phyloP scores from a whole-genome alignment of 2,888 invertebrate genomes.

The Cosmia pyralina region DNA sequence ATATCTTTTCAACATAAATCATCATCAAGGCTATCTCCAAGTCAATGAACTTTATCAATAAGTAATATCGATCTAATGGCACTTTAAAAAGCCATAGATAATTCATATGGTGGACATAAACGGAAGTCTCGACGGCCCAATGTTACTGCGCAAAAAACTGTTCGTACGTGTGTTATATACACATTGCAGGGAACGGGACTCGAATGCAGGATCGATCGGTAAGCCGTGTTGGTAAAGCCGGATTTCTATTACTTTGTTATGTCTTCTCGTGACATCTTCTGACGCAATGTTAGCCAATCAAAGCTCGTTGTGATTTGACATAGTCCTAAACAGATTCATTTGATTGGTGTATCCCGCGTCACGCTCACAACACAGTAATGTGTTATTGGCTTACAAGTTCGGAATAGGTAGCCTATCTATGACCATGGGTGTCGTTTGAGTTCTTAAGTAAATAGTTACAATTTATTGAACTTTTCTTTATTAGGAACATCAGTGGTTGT shows the following conservation, averaged over 20 bases:
- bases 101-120: slow-evolving; percentile 56
- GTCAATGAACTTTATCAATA: slow-evolving; percentile 42
- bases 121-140: slow-evolving; percentile 57
- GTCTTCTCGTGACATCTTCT: no score
- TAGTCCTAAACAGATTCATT: no score
- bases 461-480: no score
- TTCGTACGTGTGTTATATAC: slow-evolving; percentile 54
- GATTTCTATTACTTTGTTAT: no score
- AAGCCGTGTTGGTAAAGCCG: slow-evolving; percentile 21
- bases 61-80: slow-evolving; percentile 34
- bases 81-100: slow-evolving; percentile 55
- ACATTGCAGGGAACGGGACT: slow-evolving; percentile 54
- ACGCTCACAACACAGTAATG: no score
- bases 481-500: background rate
- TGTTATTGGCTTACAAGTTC: background rate
- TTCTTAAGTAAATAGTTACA: background rate
- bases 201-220: slow-evolving; percentile 49
- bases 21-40: slow-evolving; percentile 16
- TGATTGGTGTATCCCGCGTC: no score
- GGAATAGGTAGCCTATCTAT: background rate
- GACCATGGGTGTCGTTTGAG: no score
- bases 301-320: no score
- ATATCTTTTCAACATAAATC: slow-evolving; percentile 16
- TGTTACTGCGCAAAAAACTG: slow-evolving; percentile 56
- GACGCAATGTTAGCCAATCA: no score